Base-by-base conservation (phyloP, 1,140 invertebrate species). In the Andrena cerasifolii region DNA sequence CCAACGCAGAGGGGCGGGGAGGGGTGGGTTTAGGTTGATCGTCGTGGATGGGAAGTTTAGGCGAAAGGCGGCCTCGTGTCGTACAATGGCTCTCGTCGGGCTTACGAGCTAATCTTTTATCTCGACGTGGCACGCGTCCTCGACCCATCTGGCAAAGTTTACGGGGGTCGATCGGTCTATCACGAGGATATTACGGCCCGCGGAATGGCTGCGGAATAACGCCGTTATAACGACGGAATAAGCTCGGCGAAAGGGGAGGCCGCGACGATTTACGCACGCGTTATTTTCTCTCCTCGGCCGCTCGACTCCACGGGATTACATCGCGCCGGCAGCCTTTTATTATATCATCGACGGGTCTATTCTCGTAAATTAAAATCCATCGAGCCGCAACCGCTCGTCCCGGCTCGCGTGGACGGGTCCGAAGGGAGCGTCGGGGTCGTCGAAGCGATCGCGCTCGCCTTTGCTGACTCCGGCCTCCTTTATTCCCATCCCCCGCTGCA, bases 41-140 rank as follows among this genome's bases (percentile, higher is more conserved):
- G 18, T n/a, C 26, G 51, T 18, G 10, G 63, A 67, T 75, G 51
- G 63, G 63, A 75, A 75, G 63, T 75, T 58, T 33, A n/a, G 40
- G 40, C 45, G 24, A 26, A 61, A 72, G 56, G 40, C 80, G 45
- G 66, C 75, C 70, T 70, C 67, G 66, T 70, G 73, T 63, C 67
- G 74, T 73, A 90, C 86, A 89, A 89, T 89, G 83, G 80, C 75
- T 54, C 70, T 81, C 68, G 51, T 73, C 68, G 77, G 70, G 74
- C 67, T 74, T 79, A 83, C 79, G 75, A 82, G 87, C 82, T 89
- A 90, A 90, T 90, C 87, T 90, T 90, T 91, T 89, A 90, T 89
- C 85, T 88, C 86, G 86, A 85, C 85, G 85, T 84, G 88, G 89
- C 89, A 91, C 89, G 89, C 89, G 89, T 82, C 88, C 82, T 81